These are phyloP conservation scores for Hypomecis punctinalis DNA, from an alignment of 2,888 invertebrate species.

Conservation along the genomic window DNA sequence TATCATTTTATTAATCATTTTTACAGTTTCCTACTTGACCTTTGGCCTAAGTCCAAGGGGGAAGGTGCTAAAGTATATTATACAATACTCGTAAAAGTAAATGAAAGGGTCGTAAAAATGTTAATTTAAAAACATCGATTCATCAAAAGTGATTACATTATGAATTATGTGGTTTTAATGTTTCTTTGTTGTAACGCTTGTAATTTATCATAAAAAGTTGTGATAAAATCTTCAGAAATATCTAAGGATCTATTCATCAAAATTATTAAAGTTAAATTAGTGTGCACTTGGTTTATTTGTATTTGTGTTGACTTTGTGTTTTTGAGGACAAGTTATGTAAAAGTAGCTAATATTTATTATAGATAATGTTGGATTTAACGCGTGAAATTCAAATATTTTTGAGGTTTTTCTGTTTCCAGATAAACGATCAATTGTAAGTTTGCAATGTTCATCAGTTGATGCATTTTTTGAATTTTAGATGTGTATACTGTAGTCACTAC, in stretches of 20 bases:
- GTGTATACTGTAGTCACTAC: no score
- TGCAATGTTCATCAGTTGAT: no score
- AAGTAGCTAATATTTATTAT: no score
- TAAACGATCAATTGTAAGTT: no score
- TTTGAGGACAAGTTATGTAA: no score
- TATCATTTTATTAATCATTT: not conserved
- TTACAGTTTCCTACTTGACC: constrained; percentile 21
- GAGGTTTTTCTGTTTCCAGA: no score
- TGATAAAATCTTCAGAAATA: not conserved
- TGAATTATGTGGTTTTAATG: constrained; percentile 22
- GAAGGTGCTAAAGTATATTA: constrained; percentile 36
- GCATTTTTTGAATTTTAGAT: no score
- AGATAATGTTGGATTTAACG: no score
- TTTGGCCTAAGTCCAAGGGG: constrained; percentile 33
- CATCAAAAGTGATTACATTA: constrained; percentile 25
- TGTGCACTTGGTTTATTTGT: no score
- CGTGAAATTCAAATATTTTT: no score
- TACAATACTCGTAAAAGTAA: constrained; percentile 30
- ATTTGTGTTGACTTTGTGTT: no score
- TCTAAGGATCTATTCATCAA: not conserved
- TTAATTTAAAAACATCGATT: constrained; percentile 33
- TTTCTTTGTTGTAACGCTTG: constrained; percentile 7
- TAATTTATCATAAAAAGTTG: not conserved
- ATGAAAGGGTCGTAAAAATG: constrained; percentile 39
- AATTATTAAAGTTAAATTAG: no score